Evolutionary conservation across 2,888 invertebrate genomes (phyloP), one percentile per base, ranked within the genome.

Genomic region (Allacma fusca): DNA sequence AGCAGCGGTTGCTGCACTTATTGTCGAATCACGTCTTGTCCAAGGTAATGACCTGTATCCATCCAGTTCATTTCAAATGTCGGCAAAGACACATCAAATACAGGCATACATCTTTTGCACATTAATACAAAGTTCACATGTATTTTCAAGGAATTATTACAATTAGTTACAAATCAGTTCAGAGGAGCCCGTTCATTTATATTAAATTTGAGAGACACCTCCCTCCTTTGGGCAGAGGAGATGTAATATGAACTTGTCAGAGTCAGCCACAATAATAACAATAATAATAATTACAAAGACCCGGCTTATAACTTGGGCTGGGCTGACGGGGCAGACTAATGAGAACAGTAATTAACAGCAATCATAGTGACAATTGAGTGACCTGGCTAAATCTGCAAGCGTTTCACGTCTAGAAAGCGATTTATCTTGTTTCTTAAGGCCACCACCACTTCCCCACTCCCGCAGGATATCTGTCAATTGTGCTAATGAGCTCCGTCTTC

Each of bases 391-490:
- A 86, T 95, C 96, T 57, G 95, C 95, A 75, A 96, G 89, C 0
- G 95, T 95, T 87, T 95, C 95, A 69, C 95, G 90, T 1, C 96
- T 90, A 28, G 83, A 82, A 74, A 84, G 79, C 75, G 82, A 82
- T 79, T 84, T 84, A 76, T 84, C 83, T 75, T 84, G 83, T 80
- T 80, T 83, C 78, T 80, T 82, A 80, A 83, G 80, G 80, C 82
- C 82, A 76, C 85, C 84, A 78, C 85, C 84, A 75, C 85, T 84
- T 29, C 95, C 92, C 95, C 94, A 95, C 89, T 95, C 95, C 76
- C 94, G 90, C 68, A 96, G 87, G 78, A 96, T 93, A 87, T 96
- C 96, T 79, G 95, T 95, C 80, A 95, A 89, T 87, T 95, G 95
- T 21, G 96, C 95, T 79, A 96, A 87, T 1, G 95, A 95, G 81